Base-by-base conservation (phyloP, 1,140 invertebrate species). In the Ganaspis sp. region DNA sequence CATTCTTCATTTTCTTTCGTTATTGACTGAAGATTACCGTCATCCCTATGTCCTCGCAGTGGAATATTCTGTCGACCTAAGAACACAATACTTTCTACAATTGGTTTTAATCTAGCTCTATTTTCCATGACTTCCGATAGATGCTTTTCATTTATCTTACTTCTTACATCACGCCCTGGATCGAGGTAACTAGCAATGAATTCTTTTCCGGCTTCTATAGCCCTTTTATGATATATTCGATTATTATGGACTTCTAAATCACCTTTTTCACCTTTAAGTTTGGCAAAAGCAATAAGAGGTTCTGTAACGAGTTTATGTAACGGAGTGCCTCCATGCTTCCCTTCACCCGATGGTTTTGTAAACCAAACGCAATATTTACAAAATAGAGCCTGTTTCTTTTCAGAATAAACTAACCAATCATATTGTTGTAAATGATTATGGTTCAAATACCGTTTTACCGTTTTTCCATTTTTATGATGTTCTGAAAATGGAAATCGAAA, bases 21-120 rank as follows among this genome's bases (percentile, higher is more conserved):
- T 0, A 17, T 49, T 45, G 76, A 70, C 3, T 19, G 15, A 45
- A 72, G 23, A 15, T 58, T 11, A 29, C 80, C 86, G 74, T 82
- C 80, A 70, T 84, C 81, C 42, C 83, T 69, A 53, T 85, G 81
- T 53, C 80, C 79, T 71, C 79, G 23, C 15, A 86, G 42, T 49
- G 81, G 73, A 72, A 87, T 85, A 34, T 86, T 82, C 70, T 86
- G 81, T 11, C 79, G 49, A 69, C 78, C 83, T 54, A 49, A 72
- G 53, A 86, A 81, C 19, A 82, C 70, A 17, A 87, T 70, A 11
- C 72, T 79, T 29, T 84, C 69, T 1, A 86, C n/a, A 40, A 86
- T 84, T 37, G 78, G 49, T 23, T 54, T 54, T 54, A 19, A 54
- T 54, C 49, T 54, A n/a, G 15, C 45, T 49, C 45, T 49, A 19